phyloP scores from a whole-genome alignment of 2,888 invertebrate genomes.

The Parnassius mnemosyne region DNA sequence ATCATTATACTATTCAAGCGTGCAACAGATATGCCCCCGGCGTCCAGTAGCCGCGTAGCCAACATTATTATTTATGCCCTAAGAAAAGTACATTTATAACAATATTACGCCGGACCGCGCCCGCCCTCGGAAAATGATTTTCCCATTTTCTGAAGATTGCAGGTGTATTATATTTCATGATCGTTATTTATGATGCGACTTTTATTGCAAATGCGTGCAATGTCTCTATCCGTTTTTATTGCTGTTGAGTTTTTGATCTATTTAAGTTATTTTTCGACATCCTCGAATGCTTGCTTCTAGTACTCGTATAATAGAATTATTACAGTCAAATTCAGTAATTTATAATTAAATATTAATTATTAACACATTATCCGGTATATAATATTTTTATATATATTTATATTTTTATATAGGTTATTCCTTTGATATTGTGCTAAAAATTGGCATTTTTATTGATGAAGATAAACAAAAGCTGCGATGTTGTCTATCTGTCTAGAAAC shows the following conservation, averaged over 20 bases:
- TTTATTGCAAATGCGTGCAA: slow-evolving; percentile 80
- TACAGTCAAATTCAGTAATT: too few relatives aligned
- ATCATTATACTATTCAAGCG: slow-evolving; percentile 31
- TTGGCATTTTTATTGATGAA: not conserved
- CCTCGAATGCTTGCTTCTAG: not conserved
- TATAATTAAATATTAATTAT: too few relatives aligned
- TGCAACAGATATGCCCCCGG: slow-evolving; percentile 34
- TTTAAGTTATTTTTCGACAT: slow-evolving; percentile 57
- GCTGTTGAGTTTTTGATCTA: slow-evolving; percentile 54
- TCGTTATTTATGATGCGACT: slow-evolving; percentile 79
- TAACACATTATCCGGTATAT: too few relatives aligned
- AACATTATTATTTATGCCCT: slow-evolving; percentile 78
- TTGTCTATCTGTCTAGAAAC: slow-evolving; percentile 62
- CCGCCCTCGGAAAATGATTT: slow-evolving; percentile 79
- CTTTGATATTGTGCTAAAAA: too few relatives aligned
- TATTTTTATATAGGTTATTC: too few relatives aligned
- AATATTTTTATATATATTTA: too few relatives aligned
- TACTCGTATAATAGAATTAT: too few relatives aligned
- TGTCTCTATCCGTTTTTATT: slow-evolving; percentile 79
- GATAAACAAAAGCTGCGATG: slow-evolving; percentile 1
- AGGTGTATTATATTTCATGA: slow-evolving; percentile 81
- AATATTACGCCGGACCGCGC: slow-evolving; percentile 79
- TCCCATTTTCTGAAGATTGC: slow-evolving; percentile 80
- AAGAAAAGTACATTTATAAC: slow-evolving; percentile 79
- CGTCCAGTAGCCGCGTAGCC: slow-evolving; percentile 53